These are phyloP conservation scores for Agriopis marginaria DNA, from an alignment of 2,888 invertebrate genomes.

Conservation along the genomic window DNA sequence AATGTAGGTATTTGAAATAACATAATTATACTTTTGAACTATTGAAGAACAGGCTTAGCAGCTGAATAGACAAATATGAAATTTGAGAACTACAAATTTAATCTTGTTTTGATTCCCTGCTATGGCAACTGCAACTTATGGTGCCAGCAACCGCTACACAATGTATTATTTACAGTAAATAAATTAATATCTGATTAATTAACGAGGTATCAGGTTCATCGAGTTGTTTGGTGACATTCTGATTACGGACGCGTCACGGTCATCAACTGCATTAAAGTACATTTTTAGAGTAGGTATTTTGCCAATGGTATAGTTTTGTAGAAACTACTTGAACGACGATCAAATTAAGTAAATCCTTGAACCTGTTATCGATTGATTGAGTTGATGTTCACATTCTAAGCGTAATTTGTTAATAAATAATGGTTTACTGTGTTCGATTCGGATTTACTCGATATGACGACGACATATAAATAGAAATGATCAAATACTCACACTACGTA, in stretches of 20 bases:
- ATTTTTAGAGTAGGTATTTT: background rate
- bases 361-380: conserved; percentile 14
- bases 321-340: background rate
- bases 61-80: background rate
- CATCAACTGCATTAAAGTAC: conserved; percentile 27
- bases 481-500: conserved; percentile 90
- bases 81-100: too few species aligned
- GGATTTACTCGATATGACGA: conserved; percentile 15
- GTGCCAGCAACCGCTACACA: background rate
- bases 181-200: background rate
- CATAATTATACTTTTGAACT: background rate
- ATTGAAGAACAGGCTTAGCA: background rate
- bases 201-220: background rate
- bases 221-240: conserved; percentile 18
- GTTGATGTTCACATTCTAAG: background rate
- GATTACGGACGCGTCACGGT: conserved; percentile 40
- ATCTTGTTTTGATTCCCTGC: too few species aligned
- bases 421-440: conserved; percentile 10
- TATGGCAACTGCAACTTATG: background rate
- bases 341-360: background rate
- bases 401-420: conserved; percentile 31
- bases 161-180: background rate
- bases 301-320: background rate
- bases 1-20: background rate
- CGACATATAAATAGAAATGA: conserved; percentile 28